phyloP scores from a whole-genome alignment of 1,140 invertebrate species.

The Saxidomus purpurata region DNA sequence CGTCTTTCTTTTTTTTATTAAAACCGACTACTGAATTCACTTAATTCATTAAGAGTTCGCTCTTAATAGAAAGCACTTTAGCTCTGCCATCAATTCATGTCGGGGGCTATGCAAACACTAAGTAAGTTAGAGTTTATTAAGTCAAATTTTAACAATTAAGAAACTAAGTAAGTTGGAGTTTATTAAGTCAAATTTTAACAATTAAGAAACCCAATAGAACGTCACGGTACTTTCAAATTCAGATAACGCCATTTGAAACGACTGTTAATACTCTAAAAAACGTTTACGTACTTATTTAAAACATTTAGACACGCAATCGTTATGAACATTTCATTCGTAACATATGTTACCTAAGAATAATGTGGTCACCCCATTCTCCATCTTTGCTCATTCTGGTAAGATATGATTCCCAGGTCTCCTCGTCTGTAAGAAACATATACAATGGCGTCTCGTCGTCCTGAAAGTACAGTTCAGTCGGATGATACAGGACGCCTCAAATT shows the following conservation, averaged over 20 bases:
- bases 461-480: neutral
- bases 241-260: neutral
- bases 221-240: neutral
- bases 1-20: too few species aligned
- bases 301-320: neutral
- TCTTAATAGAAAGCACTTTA: too few species aligned
- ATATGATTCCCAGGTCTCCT: constrained; percentile 22
- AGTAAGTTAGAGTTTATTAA: too few species aligned
- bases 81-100: too few species aligned
- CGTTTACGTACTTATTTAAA: neutral
- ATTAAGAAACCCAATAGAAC: neutral
- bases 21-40: too few species aligned
- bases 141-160: too few species aligned
- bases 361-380: constrained; percentile 55
- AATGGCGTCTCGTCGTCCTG: constrained; percentile 41
- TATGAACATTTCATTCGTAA: neutral
- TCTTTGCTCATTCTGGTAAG: constrained; percentile 1
- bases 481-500: too few species aligned
- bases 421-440: neutral
- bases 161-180: too few species aligned
- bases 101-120: too few species aligned
- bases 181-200: neutral
- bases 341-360: neutral
- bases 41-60: too few species aligned
- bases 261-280: neutral